These are phyloP conservation scores for Polypedilum vanderplanki DNA, from an alignment of 1,140 invertebrate species.

Conservation along the genomic window DNA sequence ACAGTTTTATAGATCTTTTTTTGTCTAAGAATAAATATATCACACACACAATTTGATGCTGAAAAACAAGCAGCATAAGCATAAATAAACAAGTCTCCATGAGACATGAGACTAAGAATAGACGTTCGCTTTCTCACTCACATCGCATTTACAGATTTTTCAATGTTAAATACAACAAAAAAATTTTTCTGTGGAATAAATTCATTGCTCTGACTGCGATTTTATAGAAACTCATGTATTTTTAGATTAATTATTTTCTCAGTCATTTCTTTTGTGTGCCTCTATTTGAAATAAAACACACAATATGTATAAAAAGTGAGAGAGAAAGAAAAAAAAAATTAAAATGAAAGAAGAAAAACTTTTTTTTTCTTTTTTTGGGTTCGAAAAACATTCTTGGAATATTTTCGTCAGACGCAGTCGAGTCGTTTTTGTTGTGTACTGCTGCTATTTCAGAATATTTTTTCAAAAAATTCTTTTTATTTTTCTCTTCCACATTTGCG, in stretches of 20 bases:
- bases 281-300: background rate
- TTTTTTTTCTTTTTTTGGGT: conserved; percentile 8
- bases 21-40: conserved; percentile 2
- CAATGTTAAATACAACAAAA: conserved; percentile 25
- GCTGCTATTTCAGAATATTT: background rate
- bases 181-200: conserved; percentile 2
- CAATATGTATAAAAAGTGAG: too few species aligned
- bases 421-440: background rate
- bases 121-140: background rate
- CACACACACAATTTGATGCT: conserved; percentile 17
- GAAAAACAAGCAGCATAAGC: conserved; percentile 15
- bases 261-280: conserved; percentile 7
- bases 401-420: conserved; percentile 24
- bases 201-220: background rate
- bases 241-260: conserved; percentile 29
- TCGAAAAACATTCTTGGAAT: conserved; percentile 26
- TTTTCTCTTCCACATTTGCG: background rate
- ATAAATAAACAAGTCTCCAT: conserved; percentile 13
- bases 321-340: background rate
- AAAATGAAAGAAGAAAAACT: background rate
- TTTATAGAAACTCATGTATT: background rate
- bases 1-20: background rate
- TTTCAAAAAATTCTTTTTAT: background rate
- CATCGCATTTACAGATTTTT: background rate
- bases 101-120: conserved; percentile 13